phyloP scores from a whole-genome alignment of 2,888 invertebrate genomes.

The Esperia sulphurella region DNA sequence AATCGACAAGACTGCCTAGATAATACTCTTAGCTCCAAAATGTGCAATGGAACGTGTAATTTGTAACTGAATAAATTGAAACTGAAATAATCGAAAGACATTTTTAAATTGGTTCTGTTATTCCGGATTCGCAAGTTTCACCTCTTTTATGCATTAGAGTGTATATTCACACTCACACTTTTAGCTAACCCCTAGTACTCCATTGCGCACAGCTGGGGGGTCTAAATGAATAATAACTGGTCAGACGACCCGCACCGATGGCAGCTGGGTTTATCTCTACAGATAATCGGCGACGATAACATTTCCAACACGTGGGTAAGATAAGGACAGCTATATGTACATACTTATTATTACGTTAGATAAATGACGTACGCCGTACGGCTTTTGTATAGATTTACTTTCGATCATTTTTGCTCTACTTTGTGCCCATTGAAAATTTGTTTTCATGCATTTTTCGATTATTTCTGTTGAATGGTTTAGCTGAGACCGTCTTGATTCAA shows the following conservation, averaged over 20 bases:
- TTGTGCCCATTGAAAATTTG: background rate
- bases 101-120: too few species aligned
- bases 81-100: too few species aligned
- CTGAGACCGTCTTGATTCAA: too few species aligned
- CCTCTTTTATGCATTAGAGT: too few species aligned
- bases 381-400: constrained; percentile 8
- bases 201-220: constrained; percentile 5
- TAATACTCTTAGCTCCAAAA: too few species aligned
- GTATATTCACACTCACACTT: background rate
- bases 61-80: too few species aligned
- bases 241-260: constrained; percentile 26
- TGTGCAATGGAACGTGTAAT: too few species aligned
- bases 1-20: too few species aligned
- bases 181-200: background rate
- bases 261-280: constrained; percentile 51
- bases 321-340: constrained; percentile 26
- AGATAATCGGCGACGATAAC: constrained; percentile 52
- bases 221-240: constrained; percentile 9
- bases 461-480: too few species aligned
- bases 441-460: too few species aligned
- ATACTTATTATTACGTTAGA: constrained; percentile 9
- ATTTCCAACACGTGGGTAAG: constrained; percentile 27
- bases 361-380: constrained; percentile 13
- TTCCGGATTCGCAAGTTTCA: too few species aligned
- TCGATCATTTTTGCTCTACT: background rate